Base-by-base conservation (phyloP, 2,888 invertebrate species). In the Athalia cordata region DNA sequence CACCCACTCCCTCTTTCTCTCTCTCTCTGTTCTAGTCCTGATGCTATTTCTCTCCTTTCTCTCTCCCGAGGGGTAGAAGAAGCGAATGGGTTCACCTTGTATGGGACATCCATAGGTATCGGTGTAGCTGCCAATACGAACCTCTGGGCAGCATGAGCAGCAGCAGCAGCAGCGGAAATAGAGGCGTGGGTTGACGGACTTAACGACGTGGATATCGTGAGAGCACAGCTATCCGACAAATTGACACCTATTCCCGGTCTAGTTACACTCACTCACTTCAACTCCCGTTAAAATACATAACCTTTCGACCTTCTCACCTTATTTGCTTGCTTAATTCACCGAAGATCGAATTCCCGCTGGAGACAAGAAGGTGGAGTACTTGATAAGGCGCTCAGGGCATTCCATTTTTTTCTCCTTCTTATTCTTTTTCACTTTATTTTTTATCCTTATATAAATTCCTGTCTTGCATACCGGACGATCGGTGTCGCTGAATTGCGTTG, bases 171-270 rank as follows among this genome's bases (percentile, higher is more conserved):
- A 13, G 29, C 47, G 50, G 62, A 64, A 62, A 62, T 64, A 49
- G 75, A 62, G 50, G 75, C 75, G 52, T 75, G 75, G 75, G 75
- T 62, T 29, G 62, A 64, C 50, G 75, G 61, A 75, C 50, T 72
- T 59, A 72, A 75, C 75, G 75, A 72, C 75, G 15, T 75, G 29
- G 62, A 52, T 75, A 64, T 75, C 75, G 75, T 62, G 62, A 50
- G 49, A 61, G 75, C 50, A 45, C 75, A 64, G 62, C 59, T 75
- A 75, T 75, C 75, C 62, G 50, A 61, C 75, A 62, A 75, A 75
- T 75, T 64, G 75, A 75, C 61, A 64, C 75, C 62, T 45, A 55
- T 75, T 75, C 75, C 50, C 50, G 75, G 75, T 64, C 62, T 75
- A 62, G 62, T 50, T 62, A 15, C 49, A 62, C 61, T 62, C 62